Evolutionary conservation across 2,888 invertebrate species (phyloP).

Genomic region (Eledone cirrhosa): DNA sequence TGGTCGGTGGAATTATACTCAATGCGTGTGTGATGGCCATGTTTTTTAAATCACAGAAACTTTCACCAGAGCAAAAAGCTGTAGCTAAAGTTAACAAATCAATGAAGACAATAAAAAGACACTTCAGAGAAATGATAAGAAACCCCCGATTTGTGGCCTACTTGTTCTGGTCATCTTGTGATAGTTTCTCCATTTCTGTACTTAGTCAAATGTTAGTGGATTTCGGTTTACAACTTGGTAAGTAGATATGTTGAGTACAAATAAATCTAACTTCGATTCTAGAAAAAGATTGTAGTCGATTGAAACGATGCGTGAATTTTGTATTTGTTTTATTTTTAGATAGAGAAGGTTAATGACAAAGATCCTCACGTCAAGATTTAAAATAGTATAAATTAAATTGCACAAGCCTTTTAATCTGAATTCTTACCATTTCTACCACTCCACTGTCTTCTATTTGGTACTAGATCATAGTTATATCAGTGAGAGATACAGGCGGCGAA

Average conservation of each 20-base stretch:
- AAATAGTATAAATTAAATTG: too few species aligned
- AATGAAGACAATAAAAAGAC: neutral
- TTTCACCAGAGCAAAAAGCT: neutral
- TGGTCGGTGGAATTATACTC: neutral
- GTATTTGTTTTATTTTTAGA: too few species aligned
- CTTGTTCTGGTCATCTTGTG: neutral
- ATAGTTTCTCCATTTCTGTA: neutral
- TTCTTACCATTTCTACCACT: too few species aligned
- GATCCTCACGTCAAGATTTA: too few species aligned
- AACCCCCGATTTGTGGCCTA: neutral
- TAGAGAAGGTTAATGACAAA: too few species aligned
- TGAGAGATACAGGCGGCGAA: too few species aligned
- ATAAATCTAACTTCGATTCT: too few species aligned
- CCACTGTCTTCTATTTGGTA: too few species aligned
- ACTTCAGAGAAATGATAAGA: neutral
- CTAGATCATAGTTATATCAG: too few species aligned
- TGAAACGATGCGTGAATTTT: too few species aligned
- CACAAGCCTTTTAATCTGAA: too few species aligned
- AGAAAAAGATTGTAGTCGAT: too few species aligned
- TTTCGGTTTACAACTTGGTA: neutral
- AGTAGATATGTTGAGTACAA: neutral
- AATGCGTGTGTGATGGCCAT: neutral
- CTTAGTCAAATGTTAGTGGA: conserved; percentile 13
- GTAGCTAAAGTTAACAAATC: neutral
- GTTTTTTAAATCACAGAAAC: neutral